Evolutionary conservation across 37 sponge, comb jelly and placozoan species (phyloP).

Genomic region (Aphrocallistes beatrix): DNA sequence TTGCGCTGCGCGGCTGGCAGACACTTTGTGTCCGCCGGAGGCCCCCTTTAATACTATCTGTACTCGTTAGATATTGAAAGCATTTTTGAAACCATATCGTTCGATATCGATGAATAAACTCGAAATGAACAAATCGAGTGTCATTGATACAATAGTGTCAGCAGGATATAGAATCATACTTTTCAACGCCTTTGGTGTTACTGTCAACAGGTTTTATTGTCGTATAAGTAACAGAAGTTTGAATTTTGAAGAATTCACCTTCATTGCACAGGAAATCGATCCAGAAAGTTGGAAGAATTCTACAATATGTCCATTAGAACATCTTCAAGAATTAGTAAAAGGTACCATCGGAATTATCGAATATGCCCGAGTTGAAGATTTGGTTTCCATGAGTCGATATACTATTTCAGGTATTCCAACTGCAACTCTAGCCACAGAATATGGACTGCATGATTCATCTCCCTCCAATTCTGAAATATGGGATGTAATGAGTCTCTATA

Average conservation of each 20-base stretch:
- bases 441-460: not conserved
- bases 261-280: not conserved
- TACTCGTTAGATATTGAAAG: not conserved
- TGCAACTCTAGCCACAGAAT: not conserved
- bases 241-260: not conserved
- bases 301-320: not conserved
- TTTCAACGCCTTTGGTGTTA: not conserved
- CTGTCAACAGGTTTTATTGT: not conserved
- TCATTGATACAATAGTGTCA: not conserved
- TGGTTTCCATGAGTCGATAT: not conserved
- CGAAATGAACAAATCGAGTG: not conserved
- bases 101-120: not conserved
- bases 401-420: not conserved
- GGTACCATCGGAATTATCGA: not conserved
- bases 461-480: not conserved
- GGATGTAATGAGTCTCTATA: not conserved
- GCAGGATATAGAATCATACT: not conserved
- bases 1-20: not conserved
- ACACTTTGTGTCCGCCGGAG: not conserved
- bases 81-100: not conserved
- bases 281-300: not conserved
- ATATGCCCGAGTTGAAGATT: not conserved
- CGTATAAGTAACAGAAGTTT: not conserved
- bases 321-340: not conserved
- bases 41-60: not conserved